Evolutionary conservation across 2,797 vertebrate species (phyloP).

Genomic region (Gobio occitaniae): DNA sequence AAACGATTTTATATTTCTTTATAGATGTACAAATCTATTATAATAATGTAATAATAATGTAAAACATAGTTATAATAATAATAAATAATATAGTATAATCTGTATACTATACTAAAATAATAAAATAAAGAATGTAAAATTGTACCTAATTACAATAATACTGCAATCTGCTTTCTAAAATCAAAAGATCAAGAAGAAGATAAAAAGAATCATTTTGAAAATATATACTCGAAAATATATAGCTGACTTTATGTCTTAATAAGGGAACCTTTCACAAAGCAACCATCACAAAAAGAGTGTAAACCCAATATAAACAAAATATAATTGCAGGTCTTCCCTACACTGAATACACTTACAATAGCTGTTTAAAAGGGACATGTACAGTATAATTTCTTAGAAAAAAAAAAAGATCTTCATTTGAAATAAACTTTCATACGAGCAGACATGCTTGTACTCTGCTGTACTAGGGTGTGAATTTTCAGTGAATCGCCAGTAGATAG

Average conservation of each 20-base stretch:
- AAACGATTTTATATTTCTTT: no score
- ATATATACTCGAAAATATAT: not conserved
- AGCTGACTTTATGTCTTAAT: not conserved
- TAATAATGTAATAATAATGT: no score
- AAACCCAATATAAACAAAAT: not conserved
- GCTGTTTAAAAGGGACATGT: not conserved
- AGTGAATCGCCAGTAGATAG: constrained; percentile 23
- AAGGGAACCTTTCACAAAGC: not conserved
- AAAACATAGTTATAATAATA: no score
- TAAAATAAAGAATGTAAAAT: no score
- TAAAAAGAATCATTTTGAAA: no score
- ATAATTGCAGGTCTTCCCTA: not conserved
- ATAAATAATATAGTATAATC: no score
- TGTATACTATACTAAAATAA: no score
- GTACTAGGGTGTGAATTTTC: not conserved
- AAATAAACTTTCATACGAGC: not conserved
- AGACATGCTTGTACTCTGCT: not conserved
- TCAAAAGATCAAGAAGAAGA: no score
- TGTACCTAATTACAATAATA: no score
- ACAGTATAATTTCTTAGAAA: no score
- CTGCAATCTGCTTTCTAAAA: no score
- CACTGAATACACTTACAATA: not conserved
- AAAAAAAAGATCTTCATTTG: not conserved
- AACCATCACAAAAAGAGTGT: not conserved
- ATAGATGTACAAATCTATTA: no score